Conservation (phyloP, 1,140 invertebrate species). For the Hermetia illucens region DNA sequence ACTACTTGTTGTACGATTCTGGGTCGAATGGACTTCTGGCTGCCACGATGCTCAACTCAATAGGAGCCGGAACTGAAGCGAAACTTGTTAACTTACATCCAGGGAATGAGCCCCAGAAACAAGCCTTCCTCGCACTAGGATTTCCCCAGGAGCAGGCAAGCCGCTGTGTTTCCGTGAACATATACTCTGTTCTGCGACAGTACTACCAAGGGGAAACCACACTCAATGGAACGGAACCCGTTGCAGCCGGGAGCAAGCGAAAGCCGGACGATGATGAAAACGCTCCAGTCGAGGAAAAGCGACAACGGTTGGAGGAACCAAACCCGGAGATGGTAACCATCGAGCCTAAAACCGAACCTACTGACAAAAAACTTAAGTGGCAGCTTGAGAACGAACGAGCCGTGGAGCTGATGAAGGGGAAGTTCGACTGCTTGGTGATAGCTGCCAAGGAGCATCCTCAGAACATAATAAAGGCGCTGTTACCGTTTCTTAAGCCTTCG, state of each 20-base stretch:
- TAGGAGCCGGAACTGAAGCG: conserved; percentile 46
- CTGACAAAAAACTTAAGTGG: conserved; percentile 36
- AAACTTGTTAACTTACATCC: conserved; percentile 62
- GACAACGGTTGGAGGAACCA: conserved; percentile 5
- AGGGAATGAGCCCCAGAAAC: conserved; percentile 62
- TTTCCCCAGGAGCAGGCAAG: conserved; percentile 48
- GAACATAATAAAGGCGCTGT: conserved; percentile 56
- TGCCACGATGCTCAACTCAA: conserved; percentile 61
- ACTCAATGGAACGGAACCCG: conserved; percentile 12
- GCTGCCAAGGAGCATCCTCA: conserved; percentile 72
- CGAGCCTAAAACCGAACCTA: conserved; percentile 5
- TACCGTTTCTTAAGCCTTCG: conserved; percentile 59
- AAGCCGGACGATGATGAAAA: conserved; percentile 19
- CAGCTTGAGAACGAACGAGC: conserved; percentile 47
- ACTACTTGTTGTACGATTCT: conserved; percentile 75
- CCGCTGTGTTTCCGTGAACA: conserved; percentile 51
- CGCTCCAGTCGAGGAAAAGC: conserved; percentile 10
- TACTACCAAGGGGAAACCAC: conserved; percentile 37
- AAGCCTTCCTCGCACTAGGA: conserved; percentile 63
- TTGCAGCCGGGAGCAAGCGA: conserved; percentile 23
- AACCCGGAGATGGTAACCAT: not conserved
- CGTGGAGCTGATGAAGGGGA: conserved; percentile 36
- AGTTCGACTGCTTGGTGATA: conserved; percentile 68
- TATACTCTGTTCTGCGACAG: conserved; percentile 53
- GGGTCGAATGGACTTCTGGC: conserved; percentile 68